Evolutionary conservation across 2,113 vertebrate genomes (phyloP).

Genomic region (Danionella cerebrum): DNA sequence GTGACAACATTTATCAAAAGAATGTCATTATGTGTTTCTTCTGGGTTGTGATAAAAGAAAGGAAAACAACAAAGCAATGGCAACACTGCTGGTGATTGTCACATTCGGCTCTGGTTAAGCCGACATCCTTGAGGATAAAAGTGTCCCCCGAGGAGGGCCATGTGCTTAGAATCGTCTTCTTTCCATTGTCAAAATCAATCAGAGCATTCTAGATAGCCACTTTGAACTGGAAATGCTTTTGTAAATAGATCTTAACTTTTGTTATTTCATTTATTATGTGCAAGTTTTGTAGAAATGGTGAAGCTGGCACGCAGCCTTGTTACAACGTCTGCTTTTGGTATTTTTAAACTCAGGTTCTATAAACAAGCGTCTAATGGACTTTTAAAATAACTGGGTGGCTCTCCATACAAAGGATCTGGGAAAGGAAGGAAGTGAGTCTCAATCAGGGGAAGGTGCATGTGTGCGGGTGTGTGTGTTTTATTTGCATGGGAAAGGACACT

Average conservation of each 20-base stretch:
- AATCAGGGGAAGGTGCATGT: slow-evolving; percentile 38
- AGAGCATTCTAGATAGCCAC: background rate
- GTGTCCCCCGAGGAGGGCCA: slow-evolving; percentile 30
- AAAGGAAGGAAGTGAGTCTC: slow-evolving; percentile 34
- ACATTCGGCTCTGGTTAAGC: slow-evolving; percentile 17
- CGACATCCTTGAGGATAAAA: slow-evolving; percentile 27
- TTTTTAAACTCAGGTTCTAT: slow-evolving; percentile 2
- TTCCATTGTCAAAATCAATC: slow-evolving; percentile 6
- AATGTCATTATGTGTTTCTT: background rate
- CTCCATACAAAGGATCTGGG: background rate
- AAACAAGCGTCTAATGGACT: slow-evolving; percentile 5
- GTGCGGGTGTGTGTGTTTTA: background rate
- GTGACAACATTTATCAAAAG: background rate
- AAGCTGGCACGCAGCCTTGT: background rate
- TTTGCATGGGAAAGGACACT: slow-evolving; percentile 21
- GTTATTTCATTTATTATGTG: background rate
- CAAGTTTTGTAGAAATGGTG: background rate
- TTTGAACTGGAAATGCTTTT: background rate
- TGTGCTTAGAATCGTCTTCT: slow-evolving; percentile 3
- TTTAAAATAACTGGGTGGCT: slow-evolving; percentile 18
- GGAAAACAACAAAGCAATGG: background rate
- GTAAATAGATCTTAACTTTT: background rate
- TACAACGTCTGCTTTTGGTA: background rate
- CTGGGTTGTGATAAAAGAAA: slow-evolving; percentile 2
- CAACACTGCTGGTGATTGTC: slow-evolving; percentile 23